Conservation (phyloP, 2,888 invertebrate species). For the Balanococcus diminutus region DNA sequence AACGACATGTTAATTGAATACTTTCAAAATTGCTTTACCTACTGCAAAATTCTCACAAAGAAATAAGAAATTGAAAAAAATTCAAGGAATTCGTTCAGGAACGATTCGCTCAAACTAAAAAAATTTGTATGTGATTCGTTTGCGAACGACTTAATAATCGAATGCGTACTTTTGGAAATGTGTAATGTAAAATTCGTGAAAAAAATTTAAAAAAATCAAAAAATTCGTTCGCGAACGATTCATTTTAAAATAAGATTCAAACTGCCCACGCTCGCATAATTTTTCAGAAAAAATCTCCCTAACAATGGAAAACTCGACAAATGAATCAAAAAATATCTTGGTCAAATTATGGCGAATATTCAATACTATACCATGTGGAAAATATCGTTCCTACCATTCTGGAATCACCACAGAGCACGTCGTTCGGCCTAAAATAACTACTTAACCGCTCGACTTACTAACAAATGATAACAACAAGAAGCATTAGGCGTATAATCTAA, state of each 20-base stretch:
- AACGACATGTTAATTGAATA: background rate
- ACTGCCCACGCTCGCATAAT: background rate
- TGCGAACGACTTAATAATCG: too few species aligned
- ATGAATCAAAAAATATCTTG: background rate
- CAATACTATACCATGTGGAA: background rate
- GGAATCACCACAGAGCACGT: background rate
- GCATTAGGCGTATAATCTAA: constrained; percentile 4
- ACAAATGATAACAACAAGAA: background rate
- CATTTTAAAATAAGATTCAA: background rate
- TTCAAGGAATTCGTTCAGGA: too few species aligned
- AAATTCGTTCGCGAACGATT: background rate
- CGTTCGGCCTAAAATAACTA: background rate
- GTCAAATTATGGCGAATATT: background rate
- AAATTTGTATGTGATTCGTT: too few species aligned
- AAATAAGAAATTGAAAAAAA: too few species aligned
- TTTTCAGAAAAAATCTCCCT: background rate
- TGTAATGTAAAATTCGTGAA: too few species aligned
- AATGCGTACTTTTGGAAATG: too few species aligned
- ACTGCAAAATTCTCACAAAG: too few species aligned
- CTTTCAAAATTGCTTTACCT: too few species aligned
- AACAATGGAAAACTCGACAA: background rate
- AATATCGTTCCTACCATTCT: background rate
- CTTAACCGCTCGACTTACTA: background rate
- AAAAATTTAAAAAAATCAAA: background rate
- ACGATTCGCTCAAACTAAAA: too few species aligned